These are phyloP conservation scores for Conus betulinus DNA, from an alignment of 1,140 invertebrate genomes.

Conservation along the genomic window DNA sequence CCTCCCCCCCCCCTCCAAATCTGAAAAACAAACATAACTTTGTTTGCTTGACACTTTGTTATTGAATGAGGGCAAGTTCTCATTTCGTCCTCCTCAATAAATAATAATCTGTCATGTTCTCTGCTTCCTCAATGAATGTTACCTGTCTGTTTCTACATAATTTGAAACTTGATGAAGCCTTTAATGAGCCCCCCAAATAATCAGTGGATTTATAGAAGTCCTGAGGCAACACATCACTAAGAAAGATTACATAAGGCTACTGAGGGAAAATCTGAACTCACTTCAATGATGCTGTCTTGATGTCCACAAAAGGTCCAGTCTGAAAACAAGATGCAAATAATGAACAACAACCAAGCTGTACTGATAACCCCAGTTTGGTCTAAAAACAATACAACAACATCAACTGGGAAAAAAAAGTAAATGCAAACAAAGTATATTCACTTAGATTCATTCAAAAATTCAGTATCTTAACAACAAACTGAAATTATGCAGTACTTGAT, in stretches of 20 bases:
- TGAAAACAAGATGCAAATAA: neutral
- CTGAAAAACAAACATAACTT: too few species aligned
- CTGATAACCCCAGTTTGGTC: constrained; percentile 12
- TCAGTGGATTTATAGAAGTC: neutral
- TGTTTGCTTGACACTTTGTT: too few species aligned
- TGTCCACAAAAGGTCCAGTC: constrained; percentile 6
- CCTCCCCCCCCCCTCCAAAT: too few species aligned
- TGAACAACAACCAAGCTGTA: neutral
- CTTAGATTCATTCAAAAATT: too few species aligned
- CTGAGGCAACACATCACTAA: neutral
- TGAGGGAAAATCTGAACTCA: neutral
- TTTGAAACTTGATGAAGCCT: neutral
- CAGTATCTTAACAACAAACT: too few species aligned
- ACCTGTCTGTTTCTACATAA: neutral
- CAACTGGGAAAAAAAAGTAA: too few species aligned
- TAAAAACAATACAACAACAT: neutral
- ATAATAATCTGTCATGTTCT: neutral
- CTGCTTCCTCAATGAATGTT: neutral
- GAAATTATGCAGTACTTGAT: too few species aligned
- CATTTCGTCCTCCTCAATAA: neutral
- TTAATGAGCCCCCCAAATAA: neutral
- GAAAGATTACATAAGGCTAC: neutral
- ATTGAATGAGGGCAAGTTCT: too few species aligned
- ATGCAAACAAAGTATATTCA: too few species aligned
- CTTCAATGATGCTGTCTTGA: constrained; percentile 15